Conservation (phyloP, 2,888 invertebrate species). For the Allacma fusca region DNA sequence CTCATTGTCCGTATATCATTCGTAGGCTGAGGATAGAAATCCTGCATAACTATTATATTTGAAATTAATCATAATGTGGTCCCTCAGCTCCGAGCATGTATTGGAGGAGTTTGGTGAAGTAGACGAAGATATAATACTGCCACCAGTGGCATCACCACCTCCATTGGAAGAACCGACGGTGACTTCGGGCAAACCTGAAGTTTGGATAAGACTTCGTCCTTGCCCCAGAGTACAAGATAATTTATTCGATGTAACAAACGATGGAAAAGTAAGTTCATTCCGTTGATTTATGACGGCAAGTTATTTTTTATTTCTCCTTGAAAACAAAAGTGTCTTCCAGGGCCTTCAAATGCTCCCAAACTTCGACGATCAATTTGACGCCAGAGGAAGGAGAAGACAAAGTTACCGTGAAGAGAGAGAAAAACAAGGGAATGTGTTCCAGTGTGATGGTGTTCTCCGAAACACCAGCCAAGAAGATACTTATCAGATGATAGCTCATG, state of each 20-base stretch:
- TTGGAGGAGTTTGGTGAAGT: slow-evolving; percentile 20
- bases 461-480: slow-evolving; percentile 54
- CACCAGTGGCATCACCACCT: not conserved
- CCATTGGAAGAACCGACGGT: not conserved
- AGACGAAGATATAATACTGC: slow-evolving; percentile 4
- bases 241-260: slow-evolving; percentile 47
- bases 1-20: too few relatives aligned
- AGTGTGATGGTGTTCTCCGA: slow-evolving; percentile 50
- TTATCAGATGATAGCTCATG: slow-evolving; percentile 43
- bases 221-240: slow-evolving; percentile 44
- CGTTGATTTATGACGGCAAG: not conserved
- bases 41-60: too few relatives aligned
- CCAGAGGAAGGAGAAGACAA: not conserved
- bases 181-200: slow-evolving; percentile 49
- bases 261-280: slow-evolving; percentile 45
- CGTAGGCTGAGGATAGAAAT: too few relatives aligned
- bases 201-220: slow-evolving; percentile 55
- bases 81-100: not conserved
- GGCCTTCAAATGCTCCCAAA: not conserved
- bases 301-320: not conserved
- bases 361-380: slow-evolving; percentile 1
- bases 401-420: slow-evolving; percentile 39
- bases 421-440: slow-evolving; percentile 38
- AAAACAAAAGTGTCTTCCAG: slow-evolving; percentile 11
- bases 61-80: too few relatives aligned